A percentile compares a stretch with the other conserved stretches of the same genome.
phyloP scores from a whole-genome alignment of 2,113 vertebrate genomes.

The Callochromis pleurospilus region DNA sequence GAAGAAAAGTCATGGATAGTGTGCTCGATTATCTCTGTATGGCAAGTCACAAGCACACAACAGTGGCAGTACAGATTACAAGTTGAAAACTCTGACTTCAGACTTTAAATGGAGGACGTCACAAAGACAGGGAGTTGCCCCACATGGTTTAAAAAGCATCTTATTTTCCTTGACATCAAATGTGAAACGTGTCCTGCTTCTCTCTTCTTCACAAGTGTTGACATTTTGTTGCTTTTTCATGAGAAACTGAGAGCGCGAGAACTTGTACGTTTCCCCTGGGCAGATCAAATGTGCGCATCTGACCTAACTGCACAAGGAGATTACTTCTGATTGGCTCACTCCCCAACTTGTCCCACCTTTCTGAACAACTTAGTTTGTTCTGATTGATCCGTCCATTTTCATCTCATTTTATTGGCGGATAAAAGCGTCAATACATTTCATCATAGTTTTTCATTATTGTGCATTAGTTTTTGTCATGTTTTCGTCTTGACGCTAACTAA shows the following conservation, averaged over 20 bases:
- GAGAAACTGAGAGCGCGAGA: neutral
- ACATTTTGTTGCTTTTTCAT: neutral
- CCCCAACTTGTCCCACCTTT: neutral
- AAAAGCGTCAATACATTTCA: neutral
- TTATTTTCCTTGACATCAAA: neutral
- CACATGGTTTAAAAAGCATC: neutral
- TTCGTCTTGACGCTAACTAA: neutral
- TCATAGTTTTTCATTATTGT: neutral
- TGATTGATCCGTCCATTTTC: neutral
- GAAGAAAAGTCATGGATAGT: neutral
- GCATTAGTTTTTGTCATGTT: neutral
- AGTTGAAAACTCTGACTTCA: neutral
- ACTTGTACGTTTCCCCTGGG: fast-evolving
- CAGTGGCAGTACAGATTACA: neutral
- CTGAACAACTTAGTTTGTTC: neutral
- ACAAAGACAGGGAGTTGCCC: neutral
- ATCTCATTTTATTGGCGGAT: neutral
- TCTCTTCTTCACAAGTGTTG: neutral
- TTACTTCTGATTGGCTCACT: neutral
- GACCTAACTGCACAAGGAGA: neutral
- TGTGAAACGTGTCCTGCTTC: neutral
- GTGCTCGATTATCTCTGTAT: neutral
- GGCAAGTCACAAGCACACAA: neutral
- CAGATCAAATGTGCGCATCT: neutral
- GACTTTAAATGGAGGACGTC: neutral